These are phyloP conservation scores for Beaufortia kweichowensis DNA, from an alignment of 2,113 vertebrate genomes.

Conservation along the genomic window DNA sequence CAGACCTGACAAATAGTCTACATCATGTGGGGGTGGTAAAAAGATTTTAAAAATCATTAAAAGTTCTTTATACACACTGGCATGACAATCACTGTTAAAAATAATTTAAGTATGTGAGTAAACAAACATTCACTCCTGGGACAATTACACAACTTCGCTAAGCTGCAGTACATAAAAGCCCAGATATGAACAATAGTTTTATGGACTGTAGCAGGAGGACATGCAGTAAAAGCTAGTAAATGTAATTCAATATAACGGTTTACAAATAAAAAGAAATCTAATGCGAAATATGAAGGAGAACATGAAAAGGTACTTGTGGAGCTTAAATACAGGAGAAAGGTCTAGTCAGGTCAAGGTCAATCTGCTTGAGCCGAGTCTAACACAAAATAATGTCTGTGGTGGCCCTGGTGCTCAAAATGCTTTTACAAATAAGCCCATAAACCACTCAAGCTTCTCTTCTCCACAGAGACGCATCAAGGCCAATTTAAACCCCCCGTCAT, in stretches of 20 bases:
- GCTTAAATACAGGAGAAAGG: not conserved
- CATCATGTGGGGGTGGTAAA: too few relatives aligned
- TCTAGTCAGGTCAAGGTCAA: not conserved
- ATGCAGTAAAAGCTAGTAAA: not conserved
- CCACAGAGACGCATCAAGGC: not conserved
- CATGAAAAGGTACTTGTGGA: not conserved
- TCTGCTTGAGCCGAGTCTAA: not conserved
- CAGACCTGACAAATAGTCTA: too few relatives aligned
- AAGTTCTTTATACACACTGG: too few relatives aligned
- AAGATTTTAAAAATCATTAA: too few relatives aligned
- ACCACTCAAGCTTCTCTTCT: not conserved
- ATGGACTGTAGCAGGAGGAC: not conserved
- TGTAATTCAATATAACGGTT: not conserved
- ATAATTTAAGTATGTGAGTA: not conserved
- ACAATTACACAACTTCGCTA: not conserved
- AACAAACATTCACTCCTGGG: not conserved
- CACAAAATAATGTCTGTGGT: not conserved
- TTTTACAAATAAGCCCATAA: constrained; percentile 21
- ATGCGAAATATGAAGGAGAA: not conserved
- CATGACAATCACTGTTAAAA: not conserved
- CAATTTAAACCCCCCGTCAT: constrained; percentile 1
- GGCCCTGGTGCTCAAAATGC: constrained; percentile 2
- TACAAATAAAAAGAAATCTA: not conserved
- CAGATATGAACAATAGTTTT: constrained; percentile 4
- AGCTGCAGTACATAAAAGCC: constrained; percentile 5